phyloP scores from a whole-genome alignment of 1,140 invertebrate genomes.

The Bombus pyrosoma region DNA sequence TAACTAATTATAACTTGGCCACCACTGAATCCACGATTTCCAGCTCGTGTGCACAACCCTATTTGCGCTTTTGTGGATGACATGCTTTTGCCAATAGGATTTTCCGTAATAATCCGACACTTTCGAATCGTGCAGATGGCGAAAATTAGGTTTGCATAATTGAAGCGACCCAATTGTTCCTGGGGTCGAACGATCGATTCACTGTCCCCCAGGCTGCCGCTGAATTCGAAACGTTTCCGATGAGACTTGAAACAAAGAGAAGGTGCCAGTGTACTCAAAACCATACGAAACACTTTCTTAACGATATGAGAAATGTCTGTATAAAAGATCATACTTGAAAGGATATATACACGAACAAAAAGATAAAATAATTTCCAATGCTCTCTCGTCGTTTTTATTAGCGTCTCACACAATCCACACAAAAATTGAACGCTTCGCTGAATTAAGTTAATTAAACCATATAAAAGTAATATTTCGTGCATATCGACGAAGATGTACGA shows the following conservation, averaged over 20 bases:
- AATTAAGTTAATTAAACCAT: background rate
- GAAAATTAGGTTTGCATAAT: conserved; percentile 67
- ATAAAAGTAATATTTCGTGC: background rate
- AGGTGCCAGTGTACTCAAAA: conserved; percentile 9
- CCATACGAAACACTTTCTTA: no score
- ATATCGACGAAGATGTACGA: background rate
- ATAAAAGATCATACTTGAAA: background rate
- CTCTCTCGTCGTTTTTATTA: background rate
- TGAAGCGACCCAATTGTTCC: conserved; percentile 64
- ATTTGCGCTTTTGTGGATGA: conserved; percentile 31
- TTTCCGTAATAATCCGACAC: conserved; percentile 50
- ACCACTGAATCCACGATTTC: conserved; percentile 30
- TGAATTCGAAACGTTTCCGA: conserved; percentile 47
- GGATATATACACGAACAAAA: background rate
- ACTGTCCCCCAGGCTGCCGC: background rate
- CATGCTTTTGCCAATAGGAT: conserved; percentile 21
- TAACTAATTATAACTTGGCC: conserved; percentile 54
- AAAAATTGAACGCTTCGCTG: background rate
- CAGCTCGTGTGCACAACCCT: conserved; percentile 3
- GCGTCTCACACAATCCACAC: background rate
- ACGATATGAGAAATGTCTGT: background rate
- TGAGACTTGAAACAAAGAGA: background rate
- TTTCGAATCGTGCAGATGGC: conserved; percentile 56
- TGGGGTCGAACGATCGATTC: conserved; percentile 52
- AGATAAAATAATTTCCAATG: background rate